Conservation (phyloP, 2,113 vertebrate species). For the zebrafish (Danio rerio) region DNA sequence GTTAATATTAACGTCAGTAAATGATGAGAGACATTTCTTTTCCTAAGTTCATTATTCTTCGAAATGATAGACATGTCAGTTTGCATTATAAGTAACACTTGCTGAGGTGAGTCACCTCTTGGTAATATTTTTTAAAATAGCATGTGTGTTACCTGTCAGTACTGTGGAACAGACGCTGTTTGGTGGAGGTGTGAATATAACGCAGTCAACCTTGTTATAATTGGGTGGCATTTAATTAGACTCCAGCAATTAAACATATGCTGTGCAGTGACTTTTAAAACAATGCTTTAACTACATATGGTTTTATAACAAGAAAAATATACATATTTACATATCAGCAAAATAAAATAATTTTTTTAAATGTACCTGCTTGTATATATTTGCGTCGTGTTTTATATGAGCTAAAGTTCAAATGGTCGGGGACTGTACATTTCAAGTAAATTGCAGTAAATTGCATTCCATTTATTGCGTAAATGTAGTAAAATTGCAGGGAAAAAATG, state of each 20-base stretch:
- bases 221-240: constrained; percentile 7
- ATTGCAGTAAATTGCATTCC: too few relatives aligned
- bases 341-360: too few relatives aligned
- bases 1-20: neutral
- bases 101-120: neutral
- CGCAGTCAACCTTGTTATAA: constrained; percentile 9
- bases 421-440: too few relatives aligned
- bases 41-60: neutral
- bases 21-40: neutral
- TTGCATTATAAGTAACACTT: neutral
- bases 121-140: constrained; percentile 11
- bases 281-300: neutral
- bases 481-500: too few relatives aligned
- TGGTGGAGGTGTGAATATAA: neutral
- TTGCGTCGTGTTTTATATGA: too few relatives aligned
- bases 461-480: too few relatives aligned
- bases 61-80: neutral
- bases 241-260: neutral
- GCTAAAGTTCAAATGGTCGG: too few relatives aligned
- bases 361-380: too few relatives aligned
- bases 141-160: neutral
- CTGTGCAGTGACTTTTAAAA: neutral
- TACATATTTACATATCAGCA: too few relatives aligned
- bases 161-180: neutral
- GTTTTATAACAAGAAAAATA: too few relatives aligned